Percentiles rank a stretch among this genome's conserved stretches.
Evolutionary conservation across 1,140 invertebrate species (phyloP).

Genomic region (Drosophila bipectinata): DNA sequence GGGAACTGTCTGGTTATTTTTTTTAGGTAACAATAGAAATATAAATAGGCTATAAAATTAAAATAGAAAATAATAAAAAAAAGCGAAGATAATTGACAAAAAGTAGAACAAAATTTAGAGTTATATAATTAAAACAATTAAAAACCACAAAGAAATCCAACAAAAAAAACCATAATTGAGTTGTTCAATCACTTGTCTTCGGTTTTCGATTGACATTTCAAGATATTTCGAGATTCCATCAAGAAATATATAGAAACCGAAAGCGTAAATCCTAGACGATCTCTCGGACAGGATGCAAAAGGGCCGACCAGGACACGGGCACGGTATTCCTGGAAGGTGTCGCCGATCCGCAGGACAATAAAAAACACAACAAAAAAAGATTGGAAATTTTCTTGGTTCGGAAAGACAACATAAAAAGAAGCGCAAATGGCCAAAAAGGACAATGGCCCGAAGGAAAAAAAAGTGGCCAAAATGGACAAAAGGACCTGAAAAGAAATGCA

Average conservation of each 20-base stretch:
- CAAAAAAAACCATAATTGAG: background rate
- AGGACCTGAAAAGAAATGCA: slow-evolving; percentile 66
- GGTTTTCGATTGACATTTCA: too few relatives aligned
- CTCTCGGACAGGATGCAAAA: background rate
- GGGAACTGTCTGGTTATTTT: background rate
- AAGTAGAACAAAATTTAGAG: too few relatives aligned
- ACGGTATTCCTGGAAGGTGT: slow-evolving; percentile 52
- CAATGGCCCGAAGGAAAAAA: slow-evolving; percentile 53
- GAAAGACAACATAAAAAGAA: slow-evolving; percentile 48
- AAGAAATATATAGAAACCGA: background rate
- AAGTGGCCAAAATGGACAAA: slow-evolving; percentile 61
- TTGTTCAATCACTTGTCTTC: background rate
- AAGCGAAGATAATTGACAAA: too few relatives aligned
- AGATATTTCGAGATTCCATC: background rate
- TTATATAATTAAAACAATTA: background rate
- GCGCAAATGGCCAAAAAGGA: slow-evolving; percentile 57
- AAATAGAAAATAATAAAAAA: too few relatives aligned
- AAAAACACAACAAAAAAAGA: slow-evolving; percentile 54
- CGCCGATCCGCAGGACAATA: slow-evolving; percentile 53
- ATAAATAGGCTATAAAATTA: too few relatives aligned
- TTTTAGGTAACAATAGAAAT: too few relatives aligned
- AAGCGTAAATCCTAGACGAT: slow-evolving; percentile 14
- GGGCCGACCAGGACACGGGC: background rate
- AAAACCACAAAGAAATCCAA: background rate
- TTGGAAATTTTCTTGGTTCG: slow-evolving; percentile 42